Conservation (phyloP, 2,113 vertebrate species). For the Antennarius striatus region DNA sequence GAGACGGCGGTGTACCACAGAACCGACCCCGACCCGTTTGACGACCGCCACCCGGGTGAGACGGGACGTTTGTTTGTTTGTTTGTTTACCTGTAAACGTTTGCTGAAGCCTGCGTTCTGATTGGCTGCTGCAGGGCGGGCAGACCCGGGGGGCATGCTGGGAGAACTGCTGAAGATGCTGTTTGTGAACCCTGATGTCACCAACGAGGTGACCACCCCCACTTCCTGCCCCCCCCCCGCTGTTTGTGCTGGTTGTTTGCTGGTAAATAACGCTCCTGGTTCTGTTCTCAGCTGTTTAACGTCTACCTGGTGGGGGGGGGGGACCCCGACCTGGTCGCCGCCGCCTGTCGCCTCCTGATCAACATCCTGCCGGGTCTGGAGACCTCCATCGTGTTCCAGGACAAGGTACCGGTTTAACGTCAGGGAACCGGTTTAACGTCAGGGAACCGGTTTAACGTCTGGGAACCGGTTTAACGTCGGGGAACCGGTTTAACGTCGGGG, state of each 20-base stretch:
- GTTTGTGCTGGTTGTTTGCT: too few species aligned
- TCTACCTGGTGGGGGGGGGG: constrained; percentile 94
- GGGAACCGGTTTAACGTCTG: too few species aligned
- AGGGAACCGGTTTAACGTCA: too few species aligned
- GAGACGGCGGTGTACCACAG: constrained; percentile 93
- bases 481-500: too few species aligned
- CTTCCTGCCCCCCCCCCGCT: too few species aligned
- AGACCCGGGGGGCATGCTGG: constrained; percentile 93
- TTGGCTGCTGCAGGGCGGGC: constrained; percentile 82
- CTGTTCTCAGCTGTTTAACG: constrained; percentile 86
- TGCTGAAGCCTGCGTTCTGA: not conserved
- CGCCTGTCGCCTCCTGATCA: constrained; percentile 91
- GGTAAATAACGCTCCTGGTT: too few species aligned
- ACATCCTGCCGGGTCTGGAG: constrained; percentile 96
- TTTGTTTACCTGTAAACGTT: not conserved
- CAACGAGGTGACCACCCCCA: constrained; percentile 85
- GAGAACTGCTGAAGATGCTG: constrained; percentile 91
- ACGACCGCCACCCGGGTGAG: constrained; percentile 94
- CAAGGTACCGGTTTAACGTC: constrained; percentile 79
- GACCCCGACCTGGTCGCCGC: constrained; percentile 89
- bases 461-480: too few species aligned
- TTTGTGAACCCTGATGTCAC: constrained; percentile 97
- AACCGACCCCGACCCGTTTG: constrained; percentile 94
- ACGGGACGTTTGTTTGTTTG: too few species aligned
- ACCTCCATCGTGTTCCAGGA: constrained; percentile 95